Conservation (phyloP, 2,888 invertebrate genomes). For the Ecliptopera silaceata region DNA sequence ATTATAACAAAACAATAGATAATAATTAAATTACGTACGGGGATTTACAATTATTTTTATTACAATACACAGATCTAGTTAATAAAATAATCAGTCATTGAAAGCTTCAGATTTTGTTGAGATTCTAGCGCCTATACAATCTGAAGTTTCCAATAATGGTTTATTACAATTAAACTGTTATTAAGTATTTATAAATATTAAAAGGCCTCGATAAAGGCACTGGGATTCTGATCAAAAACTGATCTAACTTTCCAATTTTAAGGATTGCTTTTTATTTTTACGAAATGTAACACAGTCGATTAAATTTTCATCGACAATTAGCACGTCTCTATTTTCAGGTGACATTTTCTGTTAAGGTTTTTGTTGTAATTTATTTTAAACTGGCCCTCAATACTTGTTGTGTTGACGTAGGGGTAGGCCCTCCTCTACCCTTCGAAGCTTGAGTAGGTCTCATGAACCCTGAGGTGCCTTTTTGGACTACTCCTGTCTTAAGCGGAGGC, state of each 20-base stretch:
- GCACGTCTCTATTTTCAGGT: conserved; percentile 12
- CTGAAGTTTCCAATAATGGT: conserved; percentile 79
- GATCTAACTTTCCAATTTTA: not conserved
- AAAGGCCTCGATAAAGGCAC: conserved; percentile 19
- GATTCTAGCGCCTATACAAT: conserved; percentile 72
- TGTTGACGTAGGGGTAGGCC: conserved; percentile 49
- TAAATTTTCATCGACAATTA: not conserved
- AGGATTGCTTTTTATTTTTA: not conserved
- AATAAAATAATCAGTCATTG: conserved; percentile 73
- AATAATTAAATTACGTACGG: conserved; percentile 52
- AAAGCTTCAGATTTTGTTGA: conserved; percentile 76
- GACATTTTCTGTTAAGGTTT: not conserved
- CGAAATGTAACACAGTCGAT: not conserved
- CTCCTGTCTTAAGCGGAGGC: conserved; percentile 64
- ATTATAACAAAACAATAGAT: conserved; percentile 42
- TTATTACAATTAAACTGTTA: conserved; percentile 43
- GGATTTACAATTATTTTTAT: conserved; percentile 39
- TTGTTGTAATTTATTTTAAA: conserved; percentile 53
- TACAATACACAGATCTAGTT: conserved; percentile 66
- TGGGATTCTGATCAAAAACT: conserved; percentile 5
- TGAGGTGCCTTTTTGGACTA: conserved; percentile 62
- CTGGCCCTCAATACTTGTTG: conserved; percentile 60
- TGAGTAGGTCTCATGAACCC: conserved; percentile 95
- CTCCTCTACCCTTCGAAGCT: conserved; percentile 89
- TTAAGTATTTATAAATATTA: conserved; percentile 32